These are phyloP conservation scores for Papilio dardanus DNA, from an alignment of 1,140 invertebrate genomes.

Conservation along the genomic window DNA sequence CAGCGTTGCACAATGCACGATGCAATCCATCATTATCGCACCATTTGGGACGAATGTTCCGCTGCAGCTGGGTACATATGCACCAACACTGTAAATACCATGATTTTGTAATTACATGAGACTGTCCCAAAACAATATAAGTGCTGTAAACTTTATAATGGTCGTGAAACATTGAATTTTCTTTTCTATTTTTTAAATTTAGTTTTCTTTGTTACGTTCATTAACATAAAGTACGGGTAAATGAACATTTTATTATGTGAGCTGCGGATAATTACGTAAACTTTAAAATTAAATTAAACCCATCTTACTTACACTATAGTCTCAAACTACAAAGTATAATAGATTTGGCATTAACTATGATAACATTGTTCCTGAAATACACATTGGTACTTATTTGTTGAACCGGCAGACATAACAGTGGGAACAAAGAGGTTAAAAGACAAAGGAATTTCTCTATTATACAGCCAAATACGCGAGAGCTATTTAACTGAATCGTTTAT, in stretches of 20 bases:
- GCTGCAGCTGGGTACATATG: slow-evolving; percentile 56
- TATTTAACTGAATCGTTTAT: background rate
- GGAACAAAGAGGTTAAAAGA: background rate
- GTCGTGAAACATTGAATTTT: background rate
- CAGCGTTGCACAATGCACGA: slow-evolving; percentile 62
- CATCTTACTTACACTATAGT: background rate
- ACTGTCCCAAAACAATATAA: background rate
- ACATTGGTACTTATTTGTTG: background rate
- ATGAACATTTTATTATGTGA: background rate
- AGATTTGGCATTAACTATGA: background rate
- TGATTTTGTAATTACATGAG: background rate
- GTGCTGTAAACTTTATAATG: background rate
- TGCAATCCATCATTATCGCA: slow-evolving; percentile 66
- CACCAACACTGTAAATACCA: background rate
- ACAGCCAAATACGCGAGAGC: background rate
- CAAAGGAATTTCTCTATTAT: slow-evolving; percentile 7
- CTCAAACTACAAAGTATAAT: background rate
- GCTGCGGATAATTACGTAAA: background rate
- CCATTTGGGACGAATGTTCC: slow-evolving; percentile 63
- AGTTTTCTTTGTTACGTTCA: no score
- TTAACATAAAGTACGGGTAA: no score
- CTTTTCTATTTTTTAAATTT: no score
- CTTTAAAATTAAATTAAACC: background rate
- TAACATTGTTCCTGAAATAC: background rate
- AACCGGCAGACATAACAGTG: background rate